These are phyloP conservation scores for Ditula angustiorana DNA, from an alignment of 2,888 invertebrate genomes.

Conservation along the genomic window DNA sequence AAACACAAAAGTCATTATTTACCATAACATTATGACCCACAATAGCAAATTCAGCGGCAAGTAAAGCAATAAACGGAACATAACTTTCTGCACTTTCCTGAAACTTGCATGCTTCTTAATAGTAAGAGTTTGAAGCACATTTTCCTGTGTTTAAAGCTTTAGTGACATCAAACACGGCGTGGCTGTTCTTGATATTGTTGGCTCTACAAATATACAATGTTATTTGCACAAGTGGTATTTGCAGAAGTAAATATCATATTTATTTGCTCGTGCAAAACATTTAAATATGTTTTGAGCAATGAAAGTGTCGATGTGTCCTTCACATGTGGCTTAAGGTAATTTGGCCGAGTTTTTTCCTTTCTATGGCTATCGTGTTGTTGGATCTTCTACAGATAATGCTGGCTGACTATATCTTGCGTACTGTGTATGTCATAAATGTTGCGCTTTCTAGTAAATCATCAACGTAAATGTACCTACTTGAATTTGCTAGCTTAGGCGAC, in stretches of 20 bases:
- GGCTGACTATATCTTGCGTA: too few relatives aligned
- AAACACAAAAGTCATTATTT: constrained; percentile 3
- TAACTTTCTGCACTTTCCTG: not conserved
- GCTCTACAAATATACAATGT: constrained; percentile 6
- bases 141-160: not conserved
- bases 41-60: constrained; percentile 7
- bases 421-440: too few relatives aligned
- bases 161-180: not conserved
- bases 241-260: not conserved
- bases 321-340: not conserved
- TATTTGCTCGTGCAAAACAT: not conserved
- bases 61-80: not conserved
- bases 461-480: too few relatives aligned
- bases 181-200: constrained; percentile 5
- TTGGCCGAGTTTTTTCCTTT: not conserved
- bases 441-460: not conserved
- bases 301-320: constrained; percentile 1
- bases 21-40: constrained; percentile 12
- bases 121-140: not conserved
- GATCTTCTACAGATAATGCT: too few relatives aligned
- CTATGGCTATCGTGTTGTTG: too few relatives aligned
- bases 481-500: not conserved
- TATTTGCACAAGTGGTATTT: constrained; percentile 20
- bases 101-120: not conserved
- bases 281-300: constrained; percentile 1